Percentiles rank a stretch among this genome's conserved stretches.
phyloP scores from a whole-genome alignment of 2,888 invertebrate species.

The Apocheima hispidaria region DNA sequence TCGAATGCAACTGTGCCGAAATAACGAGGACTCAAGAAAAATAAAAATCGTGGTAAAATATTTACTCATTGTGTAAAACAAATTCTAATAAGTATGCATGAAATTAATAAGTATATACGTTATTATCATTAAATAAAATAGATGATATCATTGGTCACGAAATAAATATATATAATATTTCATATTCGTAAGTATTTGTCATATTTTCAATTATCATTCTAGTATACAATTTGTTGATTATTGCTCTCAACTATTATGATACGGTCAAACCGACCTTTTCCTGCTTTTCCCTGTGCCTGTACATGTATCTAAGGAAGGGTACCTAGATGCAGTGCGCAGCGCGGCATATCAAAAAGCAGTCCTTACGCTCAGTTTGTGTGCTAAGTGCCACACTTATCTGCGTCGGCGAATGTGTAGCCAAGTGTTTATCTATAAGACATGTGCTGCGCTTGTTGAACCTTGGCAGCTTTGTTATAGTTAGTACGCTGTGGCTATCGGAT shows the following conservation, averaged over 20 bases:
- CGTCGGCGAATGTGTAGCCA: slow-evolving; percentile 50
- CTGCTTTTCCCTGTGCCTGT: slow-evolving; percentile 12
- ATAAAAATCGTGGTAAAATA: too few relatives aligned
- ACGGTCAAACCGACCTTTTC: neutral
- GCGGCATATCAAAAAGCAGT: slow-evolving; percentile 65
- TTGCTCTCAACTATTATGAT: neutral
- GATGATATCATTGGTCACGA: too few relatives aligned
- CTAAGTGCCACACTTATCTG: slow-evolving; percentile 61
- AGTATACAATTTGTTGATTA: too few relatives aligned
- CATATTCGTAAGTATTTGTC: too few relatives aligned
- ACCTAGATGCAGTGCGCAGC: neutral
- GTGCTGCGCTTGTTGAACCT: slow-evolving; percentile 5
- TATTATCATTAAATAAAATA: too few relatives aligned
- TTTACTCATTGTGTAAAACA: too few relatives aligned
- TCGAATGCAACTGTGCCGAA: too few relatives aligned
- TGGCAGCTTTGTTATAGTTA: neutral
- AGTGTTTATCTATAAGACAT: slow-evolving; percentile 33
- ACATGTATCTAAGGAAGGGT: neutral
- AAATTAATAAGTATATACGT: too few relatives aligned
- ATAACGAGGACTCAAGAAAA: too few relatives aligned
- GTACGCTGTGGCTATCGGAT: neutral
- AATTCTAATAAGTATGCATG: too few relatives aligned
- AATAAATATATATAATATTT: too few relatives aligned
- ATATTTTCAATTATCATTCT: too few relatives aligned
- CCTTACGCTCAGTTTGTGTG: slow-evolving; percentile 63